Conservation (phyloP, 2,888 invertebrate species). For the Hemicrepidius hirtus region DNA sequence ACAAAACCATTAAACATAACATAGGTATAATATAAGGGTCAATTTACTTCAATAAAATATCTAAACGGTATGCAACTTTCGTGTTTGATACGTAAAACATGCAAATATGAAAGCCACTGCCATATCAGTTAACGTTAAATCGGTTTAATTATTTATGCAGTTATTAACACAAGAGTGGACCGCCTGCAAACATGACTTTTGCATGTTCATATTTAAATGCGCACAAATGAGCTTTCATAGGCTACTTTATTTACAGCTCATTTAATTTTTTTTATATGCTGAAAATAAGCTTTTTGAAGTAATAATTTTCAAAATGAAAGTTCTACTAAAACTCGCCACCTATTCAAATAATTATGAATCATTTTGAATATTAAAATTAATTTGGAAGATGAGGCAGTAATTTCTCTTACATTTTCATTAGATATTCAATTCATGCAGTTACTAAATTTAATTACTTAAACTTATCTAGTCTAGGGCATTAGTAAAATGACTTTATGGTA, state of each 20-base stretch:
- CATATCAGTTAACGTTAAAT: conserved; percentile 20
- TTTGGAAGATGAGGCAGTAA: too few species aligned
- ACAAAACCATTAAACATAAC: not conserved
- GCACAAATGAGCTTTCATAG: not conserved
- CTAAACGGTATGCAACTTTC: conserved; percentile 14
- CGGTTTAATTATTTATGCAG: conserved; percentile 27
- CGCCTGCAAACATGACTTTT: conserved; percentile 8
- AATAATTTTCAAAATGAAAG: too few species aligned
- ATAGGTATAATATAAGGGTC: not conserved
- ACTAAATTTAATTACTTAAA: conserved; percentile 3
- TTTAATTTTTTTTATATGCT: too few species aligned
- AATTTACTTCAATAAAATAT: not conserved
- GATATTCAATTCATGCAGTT: not conserved
- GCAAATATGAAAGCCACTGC: conserved; percentile 8
- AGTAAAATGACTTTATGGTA: conserved; percentile 14
- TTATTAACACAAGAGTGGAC: conserved; percentile 19
- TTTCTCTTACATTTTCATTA: not conserved
- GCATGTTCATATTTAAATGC: not conserved
- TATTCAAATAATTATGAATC: too few species aligned
- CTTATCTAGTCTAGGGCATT: conserved; percentile 3
- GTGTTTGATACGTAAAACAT: conserved; percentile 6
- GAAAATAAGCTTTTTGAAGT: too few species aligned
- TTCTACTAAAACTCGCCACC: too few species aligned
- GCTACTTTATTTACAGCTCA: too few species aligned
- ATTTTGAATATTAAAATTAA: too few species aligned